Evolutionary conservation across 1,140 invertebrate species (phyloP), one percentile per base, ranked within the genome.

Genomic region (Heliconius hermathena): DNA sequence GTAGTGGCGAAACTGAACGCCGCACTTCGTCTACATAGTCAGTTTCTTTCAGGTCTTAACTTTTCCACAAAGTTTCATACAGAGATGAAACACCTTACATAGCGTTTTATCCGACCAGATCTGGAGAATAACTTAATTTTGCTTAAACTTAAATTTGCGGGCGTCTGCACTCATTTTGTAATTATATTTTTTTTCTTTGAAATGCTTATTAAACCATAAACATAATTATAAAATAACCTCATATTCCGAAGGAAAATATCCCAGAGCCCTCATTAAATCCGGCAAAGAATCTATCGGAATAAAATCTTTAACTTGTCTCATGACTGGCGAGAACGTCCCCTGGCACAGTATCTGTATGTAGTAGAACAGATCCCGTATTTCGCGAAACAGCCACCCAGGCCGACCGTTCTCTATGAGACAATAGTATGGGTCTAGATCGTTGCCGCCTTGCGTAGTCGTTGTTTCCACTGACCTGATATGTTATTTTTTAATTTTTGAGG

Each of bases 331-430:
- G 86, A 96, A 96, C 54, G 97, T 96, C 18, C 96, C 96, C 89
- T 97, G 96, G 82, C 96, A 96, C 76, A 96, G 91, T 29, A 97
- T 96, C 93, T 97, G 96, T 79, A 96, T 96, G 89, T 97, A 97
- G 89, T 97, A 97, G 89, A 97, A 97, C 54, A 97, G 92, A 84
- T 97, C 96, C 78, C 96, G 92, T 74, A 97, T 96, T 90, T 97
- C 97, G 41, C 96, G 95, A 80, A 97, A 96, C 29, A 97, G 90
- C 94, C 96, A 96, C 22, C 96, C 96, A 0, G 95, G 92, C 4
- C 93, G 90, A 0, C 95, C 96, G 71, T 95, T 95, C 52, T 96
- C 95, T 4, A 96, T 92, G 8, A 96, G 87, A 74, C 95, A 94
- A 80, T 95, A 95, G 85, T 95, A 96, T 0, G 96, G 96, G 33